Base-by-base conservation (phyloP, 2,113 vertebrate genomes). In the Vulpes lagopus region DNA sequence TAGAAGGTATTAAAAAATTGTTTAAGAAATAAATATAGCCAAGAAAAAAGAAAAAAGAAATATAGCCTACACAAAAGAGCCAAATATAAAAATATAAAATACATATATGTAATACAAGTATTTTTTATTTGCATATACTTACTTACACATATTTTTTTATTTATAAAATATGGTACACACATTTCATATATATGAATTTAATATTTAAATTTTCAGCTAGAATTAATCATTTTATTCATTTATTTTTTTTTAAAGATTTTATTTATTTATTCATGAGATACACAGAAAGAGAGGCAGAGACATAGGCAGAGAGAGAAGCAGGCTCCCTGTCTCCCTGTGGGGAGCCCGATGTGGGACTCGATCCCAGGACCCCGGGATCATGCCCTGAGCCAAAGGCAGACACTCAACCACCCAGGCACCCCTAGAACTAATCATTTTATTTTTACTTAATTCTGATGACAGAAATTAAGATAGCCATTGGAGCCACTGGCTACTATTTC, bases 1-100 rank as follows among this genome's bases (percentile, higher is more conserved):
- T 6, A 76, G 59, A 91, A 92, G 2, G 16, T 25, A 84, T 43
- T 67, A 22, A 43, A 79, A 43, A 43, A 43, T 43, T 43, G 10
- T 25, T 62, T 80, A 90, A 94, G 16, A 73, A 86, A 85, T n/a
- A 11, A n/a, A 89, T 85, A 64, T 95, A 78, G 78, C 43, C 43
- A 7, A 4, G 4, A 43, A 43, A 43, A 43, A 43, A 43, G 8
- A 43, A 43, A 7, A 43, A 43, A 43, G 6, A 43, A 43, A 43
- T 43, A 43, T 43, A 43, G 7, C 43, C 6, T 43, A 43, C 17
- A 60, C 22, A 38, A 65, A 64, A 92, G n/a, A 80, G 2, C 0
- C 2, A 69, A 71, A 78, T 59, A 62, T 19, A 71, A 83, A 90
- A 69, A 89, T 35, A 22, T 53, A 85, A 78, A 89, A 16, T 78